Evolutionary conservation across 2,888 invertebrate species (phyloP).

Genomic region (Dynastes grantii): DNA sequence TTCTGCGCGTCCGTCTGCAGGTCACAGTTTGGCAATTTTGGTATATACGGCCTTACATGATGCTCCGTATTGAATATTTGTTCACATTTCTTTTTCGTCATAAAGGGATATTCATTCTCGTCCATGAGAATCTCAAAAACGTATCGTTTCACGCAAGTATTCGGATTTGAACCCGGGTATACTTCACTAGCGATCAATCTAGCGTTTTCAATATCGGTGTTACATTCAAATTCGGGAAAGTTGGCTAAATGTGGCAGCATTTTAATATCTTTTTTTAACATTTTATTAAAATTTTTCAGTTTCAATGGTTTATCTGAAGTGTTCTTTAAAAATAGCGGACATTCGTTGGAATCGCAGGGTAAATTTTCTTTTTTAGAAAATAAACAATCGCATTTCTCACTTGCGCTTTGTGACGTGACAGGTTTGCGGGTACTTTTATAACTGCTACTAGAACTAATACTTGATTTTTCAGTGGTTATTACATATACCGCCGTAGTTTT

Average conservation of each 20-base stretch:
- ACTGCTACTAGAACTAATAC: slow-evolving; percentile 20
- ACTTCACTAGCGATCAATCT: slow-evolving; percentile 48
- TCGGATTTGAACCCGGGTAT: slow-evolving; percentile 35
- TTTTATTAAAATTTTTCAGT: neutral
- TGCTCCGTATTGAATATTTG: neutral
- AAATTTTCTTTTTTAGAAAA: neutral
- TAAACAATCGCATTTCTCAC: slow-evolving; percentile 20
- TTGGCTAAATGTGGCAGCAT: slow-evolving; percentile 23
- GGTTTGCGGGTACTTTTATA: neutral
- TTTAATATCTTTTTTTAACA: slow-evolving; percentile 17
- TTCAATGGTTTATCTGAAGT: slow-evolving; percentile 21
- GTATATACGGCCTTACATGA: slow-evolving; percentile 19
- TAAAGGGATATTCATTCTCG: neutral
- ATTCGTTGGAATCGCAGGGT: slow-evolving; percentile 24
- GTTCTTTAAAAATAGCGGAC: slow-evolving; percentile 19
- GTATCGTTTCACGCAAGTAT: slow-evolving; percentile 49
- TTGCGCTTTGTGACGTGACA: neutral
- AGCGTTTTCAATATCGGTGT: slow-evolving; percentile 32
- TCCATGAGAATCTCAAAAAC: slow-evolving; percentile 51
- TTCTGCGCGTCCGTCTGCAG: slow-evolving; percentile 37
- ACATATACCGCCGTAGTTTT: slow-evolving; percentile 64
- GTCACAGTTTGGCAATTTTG: slow-evolving; percentile 27
- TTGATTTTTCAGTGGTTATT: slow-evolving; percentile 58
- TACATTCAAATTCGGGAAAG: neutral
- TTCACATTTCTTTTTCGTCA: neutral